These are phyloP conservation scores for Cyanistes caeruleus DNA, from an alignment of 2,113 vertebrate species.

Conservation along the genomic window DNA sequence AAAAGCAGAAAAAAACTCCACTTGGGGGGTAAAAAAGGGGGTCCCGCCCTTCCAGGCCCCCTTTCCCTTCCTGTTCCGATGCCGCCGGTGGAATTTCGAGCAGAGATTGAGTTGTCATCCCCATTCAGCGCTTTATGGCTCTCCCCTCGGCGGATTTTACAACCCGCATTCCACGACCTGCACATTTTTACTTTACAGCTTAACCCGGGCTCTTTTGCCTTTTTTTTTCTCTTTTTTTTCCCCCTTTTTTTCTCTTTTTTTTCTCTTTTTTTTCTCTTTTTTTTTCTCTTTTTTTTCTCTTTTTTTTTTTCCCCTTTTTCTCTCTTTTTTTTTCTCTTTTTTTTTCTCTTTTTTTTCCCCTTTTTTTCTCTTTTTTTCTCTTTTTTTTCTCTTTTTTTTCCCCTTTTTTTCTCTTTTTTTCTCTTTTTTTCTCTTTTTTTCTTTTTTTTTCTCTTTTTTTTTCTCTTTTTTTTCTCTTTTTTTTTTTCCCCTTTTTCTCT, in stretches of 20 bases:
- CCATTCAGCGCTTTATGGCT: conserved; percentile 70
- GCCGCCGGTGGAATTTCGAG: conserved; percentile 24
- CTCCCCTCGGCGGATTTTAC: conserved; percentile 60
- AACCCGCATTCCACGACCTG: conserved; percentile 69
- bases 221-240: background rate
- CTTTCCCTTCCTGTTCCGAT: background rate
- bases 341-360: background rate
- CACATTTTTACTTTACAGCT: conserved; percentile 60
- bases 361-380: too few species aligned
- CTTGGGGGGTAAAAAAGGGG: background rate
- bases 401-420: background rate
- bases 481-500: too few species aligned
- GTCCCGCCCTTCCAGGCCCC: fast-evolving
- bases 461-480: too few species aligned
- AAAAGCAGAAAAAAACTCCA: background rate
- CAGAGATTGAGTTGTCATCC: conserved; percentile 50
- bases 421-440: too few species aligned
- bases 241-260: background rate
- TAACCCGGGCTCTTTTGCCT: background rate
- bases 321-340: too few species aligned
- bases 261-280: background rate
- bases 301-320: background rate
- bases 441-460: too few species aligned
- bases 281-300: too few species aligned
- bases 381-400: background rate